A percentile compares a stretch with the other conserved stretches of the same genome.
These are phyloP conservation scores for Prionace glauca DNA, from an alignment of 2,797 vertebrate species.

Conservation along the genomic window DNA sequence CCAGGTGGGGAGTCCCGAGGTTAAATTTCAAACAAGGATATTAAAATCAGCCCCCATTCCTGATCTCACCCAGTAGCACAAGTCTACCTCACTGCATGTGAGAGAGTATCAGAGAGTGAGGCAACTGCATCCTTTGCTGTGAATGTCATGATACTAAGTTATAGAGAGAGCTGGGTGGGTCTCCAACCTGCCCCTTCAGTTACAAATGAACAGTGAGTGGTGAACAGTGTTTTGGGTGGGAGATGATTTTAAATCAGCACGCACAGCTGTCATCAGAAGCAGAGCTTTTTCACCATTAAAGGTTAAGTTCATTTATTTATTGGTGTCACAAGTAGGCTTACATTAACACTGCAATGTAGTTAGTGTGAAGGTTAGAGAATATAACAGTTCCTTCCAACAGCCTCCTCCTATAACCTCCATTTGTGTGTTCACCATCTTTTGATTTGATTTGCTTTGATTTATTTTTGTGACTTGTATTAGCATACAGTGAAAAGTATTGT, in stretches of 20 bases:
- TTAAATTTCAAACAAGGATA: neutral
- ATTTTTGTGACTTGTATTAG: too few relatives aligned
- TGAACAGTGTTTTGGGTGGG: neutral
- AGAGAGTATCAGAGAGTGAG: neutral
- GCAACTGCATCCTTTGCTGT: neutral
- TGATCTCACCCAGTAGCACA: neutral
- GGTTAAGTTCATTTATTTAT: neutral
- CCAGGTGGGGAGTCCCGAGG: too few relatives aligned
- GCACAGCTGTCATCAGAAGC: neutral
- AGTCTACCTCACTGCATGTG: neutral
- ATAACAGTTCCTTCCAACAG: neutral
- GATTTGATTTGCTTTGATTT: too few relatives aligned
- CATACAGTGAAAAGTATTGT: too few relatives aligned
- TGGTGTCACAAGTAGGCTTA: too few relatives aligned
- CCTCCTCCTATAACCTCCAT: neutral
- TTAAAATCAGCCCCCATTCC: neutral
- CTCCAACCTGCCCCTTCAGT: too few relatives aligned
- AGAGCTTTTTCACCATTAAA: neutral
- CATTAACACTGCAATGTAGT: too few relatives aligned
- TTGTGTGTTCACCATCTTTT: neutral
- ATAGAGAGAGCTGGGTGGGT: neutral
- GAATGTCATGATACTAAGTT: neutral
- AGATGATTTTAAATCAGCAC: neutral
- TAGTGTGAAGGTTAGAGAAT: neutral
- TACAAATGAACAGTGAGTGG: neutral